Base-by-base conservation (phyloP, 1,140 invertebrate species). In the Drosophila melanica region DNA sequence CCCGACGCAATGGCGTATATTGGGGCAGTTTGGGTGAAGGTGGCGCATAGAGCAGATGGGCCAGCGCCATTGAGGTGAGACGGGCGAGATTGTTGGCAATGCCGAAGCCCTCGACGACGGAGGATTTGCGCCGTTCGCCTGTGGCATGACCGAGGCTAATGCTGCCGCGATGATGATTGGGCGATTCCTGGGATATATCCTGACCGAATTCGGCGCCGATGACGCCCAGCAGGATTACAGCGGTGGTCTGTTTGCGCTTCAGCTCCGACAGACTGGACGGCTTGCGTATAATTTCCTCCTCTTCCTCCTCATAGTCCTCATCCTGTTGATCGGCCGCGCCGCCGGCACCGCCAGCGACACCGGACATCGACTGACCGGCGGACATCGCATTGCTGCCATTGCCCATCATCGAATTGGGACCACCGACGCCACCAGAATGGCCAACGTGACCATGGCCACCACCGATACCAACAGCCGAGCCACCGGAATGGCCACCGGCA, bases 191-290 rank as follows among this genome's bases (percentile, higher is more conserved):
- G 11, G 94, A 94, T 47, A 97, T 96, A 82, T 97, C 98, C 90
- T 98, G 97, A 0, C 98, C 98, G 93, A 99, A 99, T 92, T 99
- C 98, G 0, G 98, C 97, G 0, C 99, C 99, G 60, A 99, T 98
- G 0, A 99, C 98, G 0, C 98, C 98, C 18, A 99, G 92, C 41
- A 99, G 92, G 0, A 99, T 98, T 0, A 99, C 98, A 0, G 99
- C 98, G 0, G 98, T 99, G 0, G 98, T 98, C 92, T 99, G 98
- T 85, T 99, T 99, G 9, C 98, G 94, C 70, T 98, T 97, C 37
- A 98, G 93, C 93, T 99, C 97, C 0, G 96, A 95, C 0, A 96
- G 92, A 79, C 96, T 97, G 7, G 96, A 97, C 4, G 96, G 96
- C 91, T 96, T 97, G 37, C 96, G 93, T 41, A 96, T 93, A 51